These are phyloP conservation scores for Nestor notabilis DNA, from an alignment of 2,113 vertebrate species.

Conservation along the genomic window DNA sequence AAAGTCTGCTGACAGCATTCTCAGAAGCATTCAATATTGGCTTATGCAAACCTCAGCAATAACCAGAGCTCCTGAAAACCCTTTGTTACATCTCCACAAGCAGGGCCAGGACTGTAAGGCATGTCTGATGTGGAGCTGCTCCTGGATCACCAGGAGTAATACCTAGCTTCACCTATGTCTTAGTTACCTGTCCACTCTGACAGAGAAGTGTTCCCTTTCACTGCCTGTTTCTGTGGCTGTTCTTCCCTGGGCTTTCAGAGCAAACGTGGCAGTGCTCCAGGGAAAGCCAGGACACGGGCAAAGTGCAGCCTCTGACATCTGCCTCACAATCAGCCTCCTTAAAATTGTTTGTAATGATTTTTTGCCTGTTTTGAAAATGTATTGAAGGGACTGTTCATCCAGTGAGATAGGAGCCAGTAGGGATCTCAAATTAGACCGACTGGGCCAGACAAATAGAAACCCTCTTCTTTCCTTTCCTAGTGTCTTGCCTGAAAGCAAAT, in stretches of 20 bases:
- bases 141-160: not conserved
- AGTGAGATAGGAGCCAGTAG: not conserved
- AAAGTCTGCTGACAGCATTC: not conserved
- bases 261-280: not conserved
- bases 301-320: not conserved
- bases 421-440: not conserved
- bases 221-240: accelerated
- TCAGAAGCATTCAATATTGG: not conserved
- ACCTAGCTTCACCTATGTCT: not conserved
- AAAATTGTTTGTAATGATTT: slow-evolving; percentile 15
- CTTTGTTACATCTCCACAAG: not conserved
- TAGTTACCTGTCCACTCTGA: not conserved
- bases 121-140: not conserved
- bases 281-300: not conserved
- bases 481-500: not conserved
- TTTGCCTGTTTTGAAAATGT: not conserved
- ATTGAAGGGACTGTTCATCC: not conserved
- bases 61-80: not conserved
- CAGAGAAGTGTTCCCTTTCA: not conserved
- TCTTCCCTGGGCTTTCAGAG: not conserved
- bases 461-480: not conserved
- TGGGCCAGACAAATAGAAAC: not conserved
- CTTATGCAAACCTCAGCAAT: not conserved
- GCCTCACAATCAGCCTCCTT: not conserved
- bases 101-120: not conserved